Base-by-base conservation (phyloP, 2,113 vertebrate species). In the Entomyzon cyanotis region DNA sequence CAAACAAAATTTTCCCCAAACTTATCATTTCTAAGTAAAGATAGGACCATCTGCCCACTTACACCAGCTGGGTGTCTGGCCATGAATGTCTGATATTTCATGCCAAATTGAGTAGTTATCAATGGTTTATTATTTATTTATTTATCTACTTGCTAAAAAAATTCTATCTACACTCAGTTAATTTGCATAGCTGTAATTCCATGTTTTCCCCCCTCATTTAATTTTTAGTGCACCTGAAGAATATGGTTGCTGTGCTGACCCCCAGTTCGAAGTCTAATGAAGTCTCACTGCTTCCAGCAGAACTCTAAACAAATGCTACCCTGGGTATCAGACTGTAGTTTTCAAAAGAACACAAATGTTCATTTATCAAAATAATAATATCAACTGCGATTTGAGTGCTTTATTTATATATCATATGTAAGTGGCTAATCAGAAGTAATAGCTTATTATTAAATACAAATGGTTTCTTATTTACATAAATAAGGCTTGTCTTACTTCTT, bases 1-100 rank as follows among this genome's bases (percentile, higher is more conserved):
- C n/a, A 49, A 88, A 64, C 58, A 80, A 88, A 83, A 30, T 53
- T 94, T 96, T 87, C 1, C 89, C 89, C 84, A 84, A 96, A 96
- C 94, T 97, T 95, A 93, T 65, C 15, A 82, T 89, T 82, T 84
- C 91, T 93, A 95, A 95, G 85, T 92, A 95, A 94, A 97, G 87
- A 95, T 91, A 87, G 70, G 87, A 95, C 96, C 95, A 97, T 97
- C 94, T 96, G 96, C 93, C 95, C 91, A 95, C 93, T 95, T 93
- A 94, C 8, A 91, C 91, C 91, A 97, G 96, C 96, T 96, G 95
- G 93, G 78, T 95, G 91, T 95, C 96, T 96, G 96, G 96, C 93
- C 95, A 94, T 31, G 89, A 95, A 95, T 62, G 74, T 93, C 89
- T 93, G 89, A 94, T 95, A 95, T 94, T 80, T 92, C 82, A 79